Evolutionary conservation across 2,888 invertebrate genomes (phyloP).

Genomic region (Amblyjoppa proteus): DNA sequence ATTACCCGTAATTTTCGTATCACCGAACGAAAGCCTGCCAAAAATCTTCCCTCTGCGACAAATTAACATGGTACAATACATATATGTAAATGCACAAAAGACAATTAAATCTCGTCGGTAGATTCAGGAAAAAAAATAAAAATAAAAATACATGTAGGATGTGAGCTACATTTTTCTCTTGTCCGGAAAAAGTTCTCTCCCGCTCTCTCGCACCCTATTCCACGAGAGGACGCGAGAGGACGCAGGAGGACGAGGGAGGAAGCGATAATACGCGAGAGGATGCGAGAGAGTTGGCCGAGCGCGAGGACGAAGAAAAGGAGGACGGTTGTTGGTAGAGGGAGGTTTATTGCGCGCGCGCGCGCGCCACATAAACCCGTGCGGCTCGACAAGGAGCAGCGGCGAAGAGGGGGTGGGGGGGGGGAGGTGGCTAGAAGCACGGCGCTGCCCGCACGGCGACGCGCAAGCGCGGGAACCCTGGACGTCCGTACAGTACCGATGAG

Average conservation of each 20-base stretch:
- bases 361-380: too few species aligned
- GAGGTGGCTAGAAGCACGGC: background rate
- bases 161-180: too few species aligned
- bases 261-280: background rate
- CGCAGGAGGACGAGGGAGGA: background rate
- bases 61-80: too few species aligned
- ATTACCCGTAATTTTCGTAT: too few species aligned
- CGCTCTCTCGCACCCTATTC: too few species aligned
- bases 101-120: too few species aligned
- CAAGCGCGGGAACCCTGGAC: slow-evolving; percentile 70
- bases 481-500: slow-evolving; percentile 61
- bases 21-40: too few species aligned
- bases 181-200: too few species aligned
- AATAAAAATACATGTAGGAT: too few species aligned
- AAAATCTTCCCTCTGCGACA: too few species aligned
- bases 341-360: slow-evolving; percentile 47
- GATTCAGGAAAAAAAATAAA: too few species aligned
- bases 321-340: slow-evolving; percentile 26
- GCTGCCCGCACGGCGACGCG: slow-evolving; percentile 49
- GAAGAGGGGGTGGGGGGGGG: slow-evolving; percentile 37
- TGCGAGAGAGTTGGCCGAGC: background rate
- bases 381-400: slow-evolving; percentile 61
- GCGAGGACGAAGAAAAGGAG: slow-evolving; percentile 52
- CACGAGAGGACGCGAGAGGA: background rate
- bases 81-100: too few species aligned